These are phyloP conservation scores for Aulostomus chinensis DNA, from an alignment of 2,797 vertebrate species.

Conservation along the genomic window DNA sequence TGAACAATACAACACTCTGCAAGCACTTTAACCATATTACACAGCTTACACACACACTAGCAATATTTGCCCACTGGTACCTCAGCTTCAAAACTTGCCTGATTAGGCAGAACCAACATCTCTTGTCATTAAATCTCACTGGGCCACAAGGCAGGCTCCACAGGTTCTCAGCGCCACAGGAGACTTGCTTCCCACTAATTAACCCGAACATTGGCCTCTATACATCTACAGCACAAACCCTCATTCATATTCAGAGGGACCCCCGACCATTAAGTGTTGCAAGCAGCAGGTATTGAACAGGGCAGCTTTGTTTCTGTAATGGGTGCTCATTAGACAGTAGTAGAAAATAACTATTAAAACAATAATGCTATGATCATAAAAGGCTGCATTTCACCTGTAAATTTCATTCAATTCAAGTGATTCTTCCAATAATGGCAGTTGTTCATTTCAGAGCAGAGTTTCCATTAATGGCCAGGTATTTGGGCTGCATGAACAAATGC, in stretches of 20 bases:
- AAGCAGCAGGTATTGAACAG: conserved; percentile 55
- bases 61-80: neutral
- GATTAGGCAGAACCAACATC: too few relatives aligned
- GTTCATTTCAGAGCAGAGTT: too few relatives aligned
- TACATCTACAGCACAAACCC: conserved; percentile 44
- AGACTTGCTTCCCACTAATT: conserved; percentile 58
- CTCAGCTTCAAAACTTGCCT: neutral
- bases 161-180: conserved; percentile 45
- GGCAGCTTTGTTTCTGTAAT: conserved; percentile 57
- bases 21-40: too few relatives aligned
- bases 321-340: conserved; percentile 60
- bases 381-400: conserved; percentile 21
- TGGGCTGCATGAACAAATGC: too few relatives aligned
- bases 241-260: conserved; percentile 60
- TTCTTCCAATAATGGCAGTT: too few relatives aligned
- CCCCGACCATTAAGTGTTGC: conserved; percentile 34
- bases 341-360: conserved; percentile 65
- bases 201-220: conserved; percentile 57
- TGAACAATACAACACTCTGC: too few relatives aligned
- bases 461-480: too few relatives aligned
- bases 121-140: conserved; percentile 53
- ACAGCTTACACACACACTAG: neutral
- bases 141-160: conserved; percentile 31
- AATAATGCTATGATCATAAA: conserved; percentile 57
- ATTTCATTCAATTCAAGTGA: too few relatives aligned